These are phyloP conservation scores for Caranx melampygus DNA, from an alignment of 2,113 vertebrate species.

Conservation along the genomic window DNA sequence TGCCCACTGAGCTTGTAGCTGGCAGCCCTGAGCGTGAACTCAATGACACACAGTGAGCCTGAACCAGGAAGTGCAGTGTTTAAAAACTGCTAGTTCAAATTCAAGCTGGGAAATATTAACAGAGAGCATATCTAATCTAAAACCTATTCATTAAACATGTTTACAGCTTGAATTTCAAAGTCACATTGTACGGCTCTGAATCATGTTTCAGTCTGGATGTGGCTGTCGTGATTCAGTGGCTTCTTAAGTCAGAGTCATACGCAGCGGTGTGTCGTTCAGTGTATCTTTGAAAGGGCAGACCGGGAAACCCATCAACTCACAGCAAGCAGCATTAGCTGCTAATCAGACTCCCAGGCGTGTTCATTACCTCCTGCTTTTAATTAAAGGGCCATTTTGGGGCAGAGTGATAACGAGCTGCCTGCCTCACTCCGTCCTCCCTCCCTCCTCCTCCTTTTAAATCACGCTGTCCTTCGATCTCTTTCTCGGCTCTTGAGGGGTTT, in stretches of 20 bases:
- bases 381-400: conserved; percentile 76
- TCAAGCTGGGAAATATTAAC: background rate
- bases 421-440: conserved; percentile 24
- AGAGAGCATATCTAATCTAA: background rate
- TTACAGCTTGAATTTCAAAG: background rate
- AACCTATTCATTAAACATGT: background rate
- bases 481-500: conserved; percentile 10
- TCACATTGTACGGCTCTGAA: background rate
- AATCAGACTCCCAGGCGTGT: conserved; percentile 72
- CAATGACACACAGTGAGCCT: no score
- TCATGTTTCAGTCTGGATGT: conserved; percentile 22
- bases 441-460: conserved; percentile 1
- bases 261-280: conserved; percentile 19
- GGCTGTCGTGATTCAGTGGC: conserved; percentile 7
- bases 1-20: no score
- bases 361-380: conserved; percentile 80
- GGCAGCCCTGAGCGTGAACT: no score
- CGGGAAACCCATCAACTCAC: conserved; percentile 58
- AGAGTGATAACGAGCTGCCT: conserved; percentile 64
- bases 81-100: background rate
- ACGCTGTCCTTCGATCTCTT: background rate
- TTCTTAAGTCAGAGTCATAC: conserved; percentile 15
- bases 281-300: conserved; percentile 52
- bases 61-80: background rate
- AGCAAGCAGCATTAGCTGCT: conserved; percentile 70